Base-by-base conservation (phyloP, 2,113 vertebrate genomes). In the Pseudorasbora parva region DNA sequence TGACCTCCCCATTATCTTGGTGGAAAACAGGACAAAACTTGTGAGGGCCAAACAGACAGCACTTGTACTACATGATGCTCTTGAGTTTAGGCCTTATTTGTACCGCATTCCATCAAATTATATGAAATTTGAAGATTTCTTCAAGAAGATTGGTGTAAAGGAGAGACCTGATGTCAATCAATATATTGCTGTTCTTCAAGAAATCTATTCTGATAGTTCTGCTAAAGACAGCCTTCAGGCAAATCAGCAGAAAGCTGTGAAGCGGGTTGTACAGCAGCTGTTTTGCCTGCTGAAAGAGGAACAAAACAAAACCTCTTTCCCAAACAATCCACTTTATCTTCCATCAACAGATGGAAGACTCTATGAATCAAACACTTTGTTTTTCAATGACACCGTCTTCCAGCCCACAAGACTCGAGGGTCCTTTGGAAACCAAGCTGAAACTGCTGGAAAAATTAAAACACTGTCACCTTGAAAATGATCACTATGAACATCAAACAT, bases 61-160 rank as follows among this genome's bases (percentile, higher is more conserved):
- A 51, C 80, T 91, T 66, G 66, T n/a, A 0, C 88, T 96, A 0
- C 0, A 0, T 0, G 0, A 77, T 0, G 17, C 82, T 4, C 0
- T 0, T 0, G 90, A 91, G 0, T 95, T 96, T 73, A 89, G 91
- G 69, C 95, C 94, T 0, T 97, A 96, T 79, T 92, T 96, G 6
- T 91, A 94, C 84, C 86, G 1, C 0, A 85, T 92, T 76, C 85
- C 90, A 14, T 2, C 57, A 0, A 0, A 25, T 0, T 0, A 94
- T 45, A 47, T 14, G 10, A 0, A n/a, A 3, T 96, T 84, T 60
- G 12, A 5, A 49, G 82, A 89, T 0, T 91, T 96, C 51, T 92
- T 96, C 79, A 87, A 81, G 82, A 92, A 90, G 76, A 87, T 95
- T 59, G 95, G 95, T 0, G 89, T 96, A 0, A 85, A 64, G 12